phyloP scores from a whole-genome alignment of 2,888 invertebrate genomes.

The Chrysolina haemoptera region DNA sequence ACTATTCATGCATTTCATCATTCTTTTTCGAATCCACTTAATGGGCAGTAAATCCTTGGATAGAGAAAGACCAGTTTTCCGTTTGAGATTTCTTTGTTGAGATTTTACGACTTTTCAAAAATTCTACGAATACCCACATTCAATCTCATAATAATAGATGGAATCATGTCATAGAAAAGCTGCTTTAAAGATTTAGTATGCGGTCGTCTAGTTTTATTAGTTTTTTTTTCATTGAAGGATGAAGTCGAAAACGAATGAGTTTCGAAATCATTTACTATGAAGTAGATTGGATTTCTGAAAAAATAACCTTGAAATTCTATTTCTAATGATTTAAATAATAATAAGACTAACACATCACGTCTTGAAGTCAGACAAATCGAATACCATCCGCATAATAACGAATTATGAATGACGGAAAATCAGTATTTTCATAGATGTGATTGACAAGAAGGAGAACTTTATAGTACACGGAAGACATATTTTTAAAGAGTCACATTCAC shows the following conservation, averaged over 20 bases:
- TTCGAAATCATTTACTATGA: background rate
- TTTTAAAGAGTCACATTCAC: too few relatives aligned
- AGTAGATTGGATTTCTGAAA: background rate
- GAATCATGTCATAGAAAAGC: background rate
- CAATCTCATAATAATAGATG: constrained; percentile 1
- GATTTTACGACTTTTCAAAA: constrained; percentile 13
- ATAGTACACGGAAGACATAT: too few relatives aligned
- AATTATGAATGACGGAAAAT: too few relatives aligned
- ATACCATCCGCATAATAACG: too few relatives aligned
- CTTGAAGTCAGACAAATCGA: too few relatives aligned
- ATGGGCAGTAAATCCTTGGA: background rate
- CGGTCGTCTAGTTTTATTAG: constrained; percentile 5
- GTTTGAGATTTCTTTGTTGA: constrained; percentile 5
- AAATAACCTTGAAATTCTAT: background rate
- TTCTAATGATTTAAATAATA: background rate
- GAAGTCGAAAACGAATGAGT: background rate
- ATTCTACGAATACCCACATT: background rate
- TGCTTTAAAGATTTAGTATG: constrained; percentile 2
- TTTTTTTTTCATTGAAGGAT: background rate
- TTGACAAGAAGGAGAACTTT: too few relatives aligned
- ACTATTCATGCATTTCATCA: constrained; percentile 6
- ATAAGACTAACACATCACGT: too few relatives aligned
- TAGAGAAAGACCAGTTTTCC: background rate
- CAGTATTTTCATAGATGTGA: too few relatives aligned
- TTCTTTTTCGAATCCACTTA: background rate